A percentile compares a stretch with the other conserved stretches of the same genome.
These are phyloP conservation scores for Papilio helenus DNA, from an alignment of 1,140 invertebrate genomes.

Conservation along the genomic window DNA sequence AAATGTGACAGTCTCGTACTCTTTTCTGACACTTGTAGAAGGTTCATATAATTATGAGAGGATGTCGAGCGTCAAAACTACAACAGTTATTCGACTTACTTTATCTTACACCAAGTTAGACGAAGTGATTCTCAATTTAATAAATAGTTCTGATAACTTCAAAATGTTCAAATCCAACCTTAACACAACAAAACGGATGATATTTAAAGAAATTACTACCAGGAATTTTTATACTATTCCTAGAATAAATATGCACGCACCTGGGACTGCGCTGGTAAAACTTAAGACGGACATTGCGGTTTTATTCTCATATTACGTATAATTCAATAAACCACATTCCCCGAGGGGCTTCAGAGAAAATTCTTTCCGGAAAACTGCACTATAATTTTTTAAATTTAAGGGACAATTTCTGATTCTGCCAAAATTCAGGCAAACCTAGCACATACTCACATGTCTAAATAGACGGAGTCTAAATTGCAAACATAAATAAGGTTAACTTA, in stretches of 20 bases:
- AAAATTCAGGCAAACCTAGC: too few species aligned
- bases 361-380: not conserved
- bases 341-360: not conserved
- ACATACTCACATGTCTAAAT: too few species aligned
- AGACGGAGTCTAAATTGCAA: not conserved
- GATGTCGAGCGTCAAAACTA: not conserved
- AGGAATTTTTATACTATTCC: too few species aligned
- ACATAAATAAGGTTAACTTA: not conserved
- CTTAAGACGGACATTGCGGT: slow-evolving; percentile 14
- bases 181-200: too few species aligned
- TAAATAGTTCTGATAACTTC: not conserved
- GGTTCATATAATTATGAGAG: slow-evolving; percentile 9
- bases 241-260: not conserved
- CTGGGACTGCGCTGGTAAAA: not conserved
- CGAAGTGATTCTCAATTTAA: not conserved
- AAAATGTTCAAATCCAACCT: not conserved
- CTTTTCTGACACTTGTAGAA: not conserved
- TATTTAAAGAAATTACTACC: too few species aligned
- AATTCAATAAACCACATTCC: slow-evolving; percentile 17
- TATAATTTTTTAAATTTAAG: not conserved
- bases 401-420: not conserved
- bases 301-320: slow-evolving; percentile 10
- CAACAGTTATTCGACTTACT: not conserved
- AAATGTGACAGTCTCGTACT: not conserved
- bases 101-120: not conserved